Percentiles rank a stretch among this genome's conserved stretches.
Evolutionary conservation across 2,797 vertebrate species (phyloP).

Genomic region (Sorex maritimensis): DNA sequence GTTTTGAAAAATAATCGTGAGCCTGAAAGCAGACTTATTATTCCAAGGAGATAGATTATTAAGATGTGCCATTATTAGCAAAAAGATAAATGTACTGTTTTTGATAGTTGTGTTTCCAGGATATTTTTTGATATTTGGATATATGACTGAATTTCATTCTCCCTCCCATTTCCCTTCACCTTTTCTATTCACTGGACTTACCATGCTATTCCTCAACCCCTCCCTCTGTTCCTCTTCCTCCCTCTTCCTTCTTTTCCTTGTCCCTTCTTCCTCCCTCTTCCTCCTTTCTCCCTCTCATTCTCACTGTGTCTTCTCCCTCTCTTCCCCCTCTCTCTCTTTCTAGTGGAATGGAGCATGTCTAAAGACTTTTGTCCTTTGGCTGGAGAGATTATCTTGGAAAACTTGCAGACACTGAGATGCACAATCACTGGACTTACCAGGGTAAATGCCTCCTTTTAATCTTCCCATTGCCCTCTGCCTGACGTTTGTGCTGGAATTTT

Average conservation of each 20-base stretch:
- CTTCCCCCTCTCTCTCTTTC: neutral
- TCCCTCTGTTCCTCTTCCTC: too few species aligned
- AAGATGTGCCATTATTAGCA: neutral
- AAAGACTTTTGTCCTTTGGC: constrained; percentile 95
- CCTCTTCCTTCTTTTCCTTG: too few species aligned
- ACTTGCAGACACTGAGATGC: constrained; percentile 94
- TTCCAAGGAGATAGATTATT: neutral
- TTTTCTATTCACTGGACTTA: too few species aligned
- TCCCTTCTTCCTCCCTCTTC: neutral
- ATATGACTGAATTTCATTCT: constrained; percentile 71
- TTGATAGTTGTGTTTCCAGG: constrained; percentile 59
- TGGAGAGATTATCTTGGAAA: constrained; percentile 95
- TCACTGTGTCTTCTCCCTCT: too few species aligned
- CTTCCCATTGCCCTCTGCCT: constrained; percentile 21
- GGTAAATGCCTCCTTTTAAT: constrained; percentile 90
- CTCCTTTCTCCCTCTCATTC: neutral
- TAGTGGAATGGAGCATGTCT: constrained; percentile 97
- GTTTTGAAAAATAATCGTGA: constrained; percentile 49
- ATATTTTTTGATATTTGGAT: neutral
- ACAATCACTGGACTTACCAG: constrained; percentile 94
- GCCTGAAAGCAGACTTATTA: constrained; percentile 50
- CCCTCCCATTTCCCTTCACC: neutral
- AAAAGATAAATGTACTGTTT: constrained; percentile 44
- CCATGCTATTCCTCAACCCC: too few species aligned
- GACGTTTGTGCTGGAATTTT: constrained; percentile 84